Percentiles rank a stretch among this genome's conserved stretches.
Evolutionary conservation across 2,888 invertebrate species (phyloP).

Genomic region (Gymnoscelis rufifasciata): DNA sequence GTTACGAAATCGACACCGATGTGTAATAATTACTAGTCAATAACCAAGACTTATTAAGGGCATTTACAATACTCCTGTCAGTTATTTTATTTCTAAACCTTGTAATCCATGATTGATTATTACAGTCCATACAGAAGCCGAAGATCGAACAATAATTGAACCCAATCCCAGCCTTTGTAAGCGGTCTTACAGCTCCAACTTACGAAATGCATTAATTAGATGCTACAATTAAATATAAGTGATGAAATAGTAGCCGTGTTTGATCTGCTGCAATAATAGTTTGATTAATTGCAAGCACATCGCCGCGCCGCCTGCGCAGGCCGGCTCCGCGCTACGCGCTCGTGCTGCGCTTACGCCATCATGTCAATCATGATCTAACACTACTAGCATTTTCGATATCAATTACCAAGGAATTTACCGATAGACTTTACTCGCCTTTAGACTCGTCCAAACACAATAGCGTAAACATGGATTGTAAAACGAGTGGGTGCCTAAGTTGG

Average conservation of each 20-base stretch:
- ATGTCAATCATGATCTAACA: background rate
- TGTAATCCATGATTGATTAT: slow-evolving; percentile 70
- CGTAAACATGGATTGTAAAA: slow-evolving; percentile 3
- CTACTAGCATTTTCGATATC: background rate
- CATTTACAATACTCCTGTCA: slow-evolving; percentile 58
- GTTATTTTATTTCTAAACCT: slow-evolving; percentile 68
- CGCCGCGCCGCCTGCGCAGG: slow-evolving; percentile 23
- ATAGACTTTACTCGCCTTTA: background rate
- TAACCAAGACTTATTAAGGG: slow-evolving; percentile 47
- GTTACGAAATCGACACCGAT: slow-evolving; percentile 26
- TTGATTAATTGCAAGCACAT: slow-evolving; percentile 40
- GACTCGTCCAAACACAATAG: background rate
- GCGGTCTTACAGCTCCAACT: slow-evolving; percentile 7
- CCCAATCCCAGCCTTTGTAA: slow-evolving; percentile 45
- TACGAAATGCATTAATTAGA: slow-evolving; percentile 54
- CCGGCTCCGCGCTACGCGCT: slow-evolving; percentile 33
- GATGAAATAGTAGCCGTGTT: slow-evolving; percentile 49
- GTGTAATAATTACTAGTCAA: slow-evolving; percentile 40
- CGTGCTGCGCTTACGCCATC: slow-evolving; percentile 28
- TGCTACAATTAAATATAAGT: slow-evolving; percentile 57
- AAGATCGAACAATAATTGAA: slow-evolving; percentile 57
- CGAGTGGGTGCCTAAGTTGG: slow-evolving; percentile 6
- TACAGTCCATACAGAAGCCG: slow-evolving; percentile 55
- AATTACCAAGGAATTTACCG: background rate
- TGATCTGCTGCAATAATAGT: slow-evolving; percentile 39